A percentile compares a stretch with the other conserved stretches of the same genome.
These are phyloP conservation scores for Nesidiocoris tenuis DNA, from an alignment of 2,888 invertebrate species.

Conservation along the genomic window DNA sequence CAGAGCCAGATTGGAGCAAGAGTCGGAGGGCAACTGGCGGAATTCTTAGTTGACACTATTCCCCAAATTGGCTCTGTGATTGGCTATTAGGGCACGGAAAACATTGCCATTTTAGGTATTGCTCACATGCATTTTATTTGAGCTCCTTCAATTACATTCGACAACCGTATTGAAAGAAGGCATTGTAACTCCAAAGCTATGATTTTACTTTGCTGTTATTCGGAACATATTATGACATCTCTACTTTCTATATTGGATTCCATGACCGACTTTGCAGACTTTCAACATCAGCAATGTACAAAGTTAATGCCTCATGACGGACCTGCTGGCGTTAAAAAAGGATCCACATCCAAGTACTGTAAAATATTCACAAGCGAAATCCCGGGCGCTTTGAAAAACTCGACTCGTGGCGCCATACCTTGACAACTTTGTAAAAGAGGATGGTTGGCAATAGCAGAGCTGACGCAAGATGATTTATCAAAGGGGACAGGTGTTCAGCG, in stretches of 20 bases:
- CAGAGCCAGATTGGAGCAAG: not conserved
- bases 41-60: not conserved
- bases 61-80: not conserved
- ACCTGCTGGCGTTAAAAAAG: not conserved
- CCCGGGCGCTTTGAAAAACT: not conserved
- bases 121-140: too few species aligned
- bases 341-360: not conserved
- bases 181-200: too few species aligned
- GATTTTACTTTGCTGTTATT: too few species aligned
- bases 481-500: conserved; percentile 25
- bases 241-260: too few species aligned
- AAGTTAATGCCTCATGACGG: not conserved
- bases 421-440: not conserved
- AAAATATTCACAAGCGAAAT: not conserved
- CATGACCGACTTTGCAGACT: too few species aligned
- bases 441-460: too few species aligned
- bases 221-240: too few species aligned
- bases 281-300: too few species aligned
- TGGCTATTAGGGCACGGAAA: conserved; percentile 16
- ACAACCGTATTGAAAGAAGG: too few species aligned
- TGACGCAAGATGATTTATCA: conserved; percentile 26
- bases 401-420: not conserved
- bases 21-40: not conserved
- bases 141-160: too few species aligned
- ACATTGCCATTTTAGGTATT: too few species aligned